Base-by-base conservation (phyloP, 2,888 invertebrate genomes). In the Dinocampus coccinellae region DNA sequence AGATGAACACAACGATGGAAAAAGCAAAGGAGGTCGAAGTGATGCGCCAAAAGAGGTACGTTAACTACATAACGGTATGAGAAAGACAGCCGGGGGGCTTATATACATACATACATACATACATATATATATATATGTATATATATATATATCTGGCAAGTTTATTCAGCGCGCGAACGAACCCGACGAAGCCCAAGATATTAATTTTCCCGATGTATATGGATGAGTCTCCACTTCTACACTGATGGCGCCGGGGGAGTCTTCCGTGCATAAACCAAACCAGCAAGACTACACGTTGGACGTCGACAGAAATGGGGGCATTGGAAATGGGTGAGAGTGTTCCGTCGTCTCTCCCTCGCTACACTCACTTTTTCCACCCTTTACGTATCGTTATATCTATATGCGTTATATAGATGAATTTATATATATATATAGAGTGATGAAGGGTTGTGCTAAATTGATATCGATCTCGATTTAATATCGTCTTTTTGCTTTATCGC, bases 121-220 rank as follows among this genome's bases (percentile, higher is more conserved):
- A 58, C 60, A 13, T 64, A 39, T n/a, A 52, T 22, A 24, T 60
- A 26, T 68, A 53, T 52, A 29, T 63, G 29, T 61, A 58, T 66
- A 57, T 55, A 64, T 33, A 53, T 68, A 13, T 55, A 47, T 47
- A 20, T 47, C 20, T 26, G 24, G 53, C 34, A 75, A 82, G 84
- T 84, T 84, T 84, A 85, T 85, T 84, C 84, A 80, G 78, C 76
- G 80, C 76, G 80, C 78, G 80, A 82, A 78, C 79, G 75, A 80
- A 79, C 73, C 75, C 78, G 73, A 75, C 78, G 78, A 78, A 81
- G 78, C 77, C 76, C 77, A 69, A 79, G 82, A 84, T 85, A 87
- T 86, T 85, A 85, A 86, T 86, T 87, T 87, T 85, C 82, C 70
- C 81, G 82, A 84, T 86, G 85, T 85, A 84, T 87, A 86, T 86